Base-by-base conservation (phyloP, 1,140 invertebrate species). In the Propsilocerus akamusi region DNA sequence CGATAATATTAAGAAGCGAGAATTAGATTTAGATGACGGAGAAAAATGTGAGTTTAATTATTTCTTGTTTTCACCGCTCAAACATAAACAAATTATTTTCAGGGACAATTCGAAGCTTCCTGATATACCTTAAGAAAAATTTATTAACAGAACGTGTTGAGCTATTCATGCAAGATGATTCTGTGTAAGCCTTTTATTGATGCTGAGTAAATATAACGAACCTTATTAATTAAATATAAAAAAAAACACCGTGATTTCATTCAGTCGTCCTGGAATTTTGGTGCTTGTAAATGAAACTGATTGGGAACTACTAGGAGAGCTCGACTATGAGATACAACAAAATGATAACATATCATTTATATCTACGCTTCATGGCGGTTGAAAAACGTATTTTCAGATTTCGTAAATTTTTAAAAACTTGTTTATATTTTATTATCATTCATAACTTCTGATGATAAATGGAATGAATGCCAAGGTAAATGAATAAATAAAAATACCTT, bases 221-320 rank as follows among this genome's bases (percentile, higher is more conserved):
- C 6, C 8, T 32, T 20, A 37, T 11, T 20, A 20, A 8, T 37
- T 37, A 32, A 7, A 7, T 49, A 7, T 7, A 37, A 37, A 11
- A 12, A 25, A 17, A 5, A 5, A 4, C 5, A 48, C 4, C n/a
- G n/a, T 24, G 47, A 25, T 26, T 48, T 51, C 65, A 53, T 75
- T 60, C 49, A 89, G 88, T 22, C 71, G 91, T 50, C 90, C 91
- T 6, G 92, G 92, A 28, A 95, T 96, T 56, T 67, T 97, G 26
- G 89, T 96, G 4, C 65, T 97, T 3, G 75, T 97, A 6, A 96
- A 97, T 61, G 90, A 95, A 57, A 72, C 80, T 1, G 92, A 97
- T 63, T 97, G 91, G 91, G 90, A 96, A 68, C 65, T 96, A 23
- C 61, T 82, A 60, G 73, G 71, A 3, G 71, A 73, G 55, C 50